Percentiles rank a stretch among this genome's conserved stretches.
These are phyloP conservation scores for Catamblyrhynchus diadema DNA, from an alignment of 2,797 vertebrate species.

Conservation along the genomic window DNA sequence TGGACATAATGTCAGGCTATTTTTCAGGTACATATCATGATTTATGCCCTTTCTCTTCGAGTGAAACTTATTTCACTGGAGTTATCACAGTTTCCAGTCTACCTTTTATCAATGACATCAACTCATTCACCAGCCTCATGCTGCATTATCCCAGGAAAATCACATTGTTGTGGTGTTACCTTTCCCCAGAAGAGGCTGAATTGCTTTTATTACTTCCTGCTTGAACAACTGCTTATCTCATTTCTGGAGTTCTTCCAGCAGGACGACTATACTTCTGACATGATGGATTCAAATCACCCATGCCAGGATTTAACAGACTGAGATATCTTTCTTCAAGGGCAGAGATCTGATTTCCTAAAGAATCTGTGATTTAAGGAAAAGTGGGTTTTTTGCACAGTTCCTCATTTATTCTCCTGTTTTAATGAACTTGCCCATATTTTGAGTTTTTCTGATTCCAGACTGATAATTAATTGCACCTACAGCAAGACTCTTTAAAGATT, in stretches of 20 bases:
- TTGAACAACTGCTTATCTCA: conserved; percentile 31
- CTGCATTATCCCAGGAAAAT: conserved; percentile 23
- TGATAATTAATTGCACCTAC: neutral
- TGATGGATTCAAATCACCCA: neutral
- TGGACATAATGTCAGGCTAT: neutral
- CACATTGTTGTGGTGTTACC: conserved; percentile 23
- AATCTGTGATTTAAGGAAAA: neutral
- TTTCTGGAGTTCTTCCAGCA: conserved; percentile 46
- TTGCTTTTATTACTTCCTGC: conserved; percentile 60
- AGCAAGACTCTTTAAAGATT: neutral
- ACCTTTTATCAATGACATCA: conserved; percentile 47
- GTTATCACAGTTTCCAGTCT: neutral
- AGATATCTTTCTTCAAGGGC: conserved; percentile 26
- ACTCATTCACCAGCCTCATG: neutral
- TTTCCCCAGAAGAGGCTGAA: conserved; percentile 27
- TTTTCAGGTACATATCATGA: neutral
- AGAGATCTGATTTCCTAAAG: neutral
- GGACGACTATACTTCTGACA: conserved; percentile 6
- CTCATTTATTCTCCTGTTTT: neutral
- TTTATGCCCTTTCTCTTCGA: neutral
- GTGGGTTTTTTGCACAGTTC: accelerated
- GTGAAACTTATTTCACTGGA: neutral
- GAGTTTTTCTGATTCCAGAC: neutral
- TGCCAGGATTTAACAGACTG: neutral
- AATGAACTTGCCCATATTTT: neutral